Base-by-base conservation (phyloP, 2,797 vertebrate genomes). In the Scolopax rusticola region DNA sequence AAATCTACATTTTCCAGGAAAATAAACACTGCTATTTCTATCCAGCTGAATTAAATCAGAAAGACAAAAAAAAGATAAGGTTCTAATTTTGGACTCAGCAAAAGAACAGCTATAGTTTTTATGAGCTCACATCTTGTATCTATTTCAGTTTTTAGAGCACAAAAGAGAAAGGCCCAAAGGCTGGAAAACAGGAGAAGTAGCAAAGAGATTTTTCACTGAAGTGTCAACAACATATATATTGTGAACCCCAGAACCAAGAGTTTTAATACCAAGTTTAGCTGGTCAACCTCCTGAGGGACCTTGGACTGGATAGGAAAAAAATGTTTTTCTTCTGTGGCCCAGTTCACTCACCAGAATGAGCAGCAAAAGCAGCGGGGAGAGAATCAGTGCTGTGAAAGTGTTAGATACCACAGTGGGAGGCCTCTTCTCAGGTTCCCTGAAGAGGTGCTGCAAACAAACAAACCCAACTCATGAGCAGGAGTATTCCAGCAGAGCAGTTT, bases 361-460 rank as follows among this genome's bases (percentile, higher is more conserved):
- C 94, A 99, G 99, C 70, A 99, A 98, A 53, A 99, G 98, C 86
- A 99, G 93, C 0, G 99, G 99, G 1, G 99, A 99, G 59, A 99
- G 98, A 96, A 99, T 97, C 64, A 99, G 90, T 1, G 99, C 99
- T 0, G 99, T 99, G 98, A 99, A 99, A 15, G 99, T 98, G 88
- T 99, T 99, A 27, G 99, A 99, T 28, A 99, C 99, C 89, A 99
- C 98, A 0, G 98, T 99, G 69, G 99, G 98, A 54, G 99, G 99
- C 95, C 99, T 99, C 98, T 99, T 99, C 98, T 99, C 99, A 33
- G 99, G 99, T 90, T 99, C 99, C 32, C 99, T 98, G 97, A 99
- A 99, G 95, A 99, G 98, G 92, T 99, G 99, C 99, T 99, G 97
- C 83, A 95, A 86, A 97, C 53, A 86, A 91, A 93, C 74, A 87